Evolutionary conservation across 2,888 invertebrate genomes (phyloP), one percentile per base, ranked within the genome.

Genomic region (Brachypalpus laphriformis): DNA sequence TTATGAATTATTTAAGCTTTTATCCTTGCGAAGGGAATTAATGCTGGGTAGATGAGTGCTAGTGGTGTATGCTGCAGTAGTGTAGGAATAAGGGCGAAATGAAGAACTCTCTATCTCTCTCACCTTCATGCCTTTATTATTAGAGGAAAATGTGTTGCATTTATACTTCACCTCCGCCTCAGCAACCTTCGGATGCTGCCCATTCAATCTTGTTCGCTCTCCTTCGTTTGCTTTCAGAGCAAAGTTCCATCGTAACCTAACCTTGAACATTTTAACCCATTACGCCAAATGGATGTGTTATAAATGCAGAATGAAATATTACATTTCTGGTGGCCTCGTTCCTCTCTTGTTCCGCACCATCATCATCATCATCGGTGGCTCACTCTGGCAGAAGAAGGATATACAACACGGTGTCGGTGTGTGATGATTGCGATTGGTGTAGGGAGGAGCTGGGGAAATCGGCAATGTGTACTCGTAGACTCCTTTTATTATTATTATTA

Each of bases 191-290:
- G 37, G 66, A 72, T 72, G 77, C 66, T 77, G 59, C 54, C 59
- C 82, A 72, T 72, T 82, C 37, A 72, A 77, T 76, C 59, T 68
- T 34, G n/a, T n/a, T 42, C 40, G 61, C 20, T 34, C 34, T 37
- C 70, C 20, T 6, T 16, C 9, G 14, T 22, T 57, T 22, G 40
- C 45, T 34, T 59, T 57, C 7, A 59, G 51, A n/a, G n/a, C n/a
- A 82, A 77, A 77, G 65, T 82, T 82, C 61, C 74, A 72, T 80
- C 61, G 47, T 54, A 72, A 71, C 65, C 56, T 78, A 83, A 83
- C 83, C 83, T 85, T 85, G 80, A 85, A 85, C 81, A 76, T 85
- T 85, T 85, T 85, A 85, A 85, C 85, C 85, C 81, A 81, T 85
- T 81, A 81, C 85, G 59, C 65, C 81, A 76, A 85, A 85, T 85